Base-by-base conservation (phyloP, 2,888 invertebrate species). In the Lamellibrachia satsuma region DNA sequence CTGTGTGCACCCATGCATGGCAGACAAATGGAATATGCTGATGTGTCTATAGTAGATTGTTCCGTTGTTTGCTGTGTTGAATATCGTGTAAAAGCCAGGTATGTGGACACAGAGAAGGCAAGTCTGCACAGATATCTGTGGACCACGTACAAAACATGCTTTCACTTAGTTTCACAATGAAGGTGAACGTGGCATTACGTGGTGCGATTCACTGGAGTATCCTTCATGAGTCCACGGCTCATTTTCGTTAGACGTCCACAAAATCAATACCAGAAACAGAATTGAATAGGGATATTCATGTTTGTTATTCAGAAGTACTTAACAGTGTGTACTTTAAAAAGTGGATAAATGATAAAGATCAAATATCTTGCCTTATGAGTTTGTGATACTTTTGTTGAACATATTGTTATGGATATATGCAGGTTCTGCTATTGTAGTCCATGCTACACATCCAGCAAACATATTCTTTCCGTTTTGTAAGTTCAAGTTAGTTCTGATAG, bases 81-180 rank as follows among this genome's bases (percentile, higher is more conserved):
- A 75, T 75, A 22, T 75, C 22, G 75, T n/a, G 75, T 57, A 75
- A 75, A 75, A 22, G 75, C 75, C 22, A n/a, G 75, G n/a, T 75
- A n/a, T 75, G 75, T 75, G 22, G 22, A 75, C 75, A 75, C 15
- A 75, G 15, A 75, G 15, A 22, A 6, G 6, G 15, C 75, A 75
- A 22, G 75, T 75, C 75, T 75, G 75, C 75, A 75, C 75, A 75
- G 75, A 75, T 75, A 22, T 22, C 75, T 15, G 75, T 15, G 15
- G 75, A n/a, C 22, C 75, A 75, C n/a, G 75, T n/a, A 75, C 75
- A 75, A 75, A 75, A 75, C 75, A 75, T 75, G 75, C 75, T 75
- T 75, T 75, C 75, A 75, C 22, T 15, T 75, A 75, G 22, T 22
- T 75, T 22, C n/a, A 75, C 75, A 75, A 75, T 75, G 75, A 75